Evolutionary conservation across 2,888 invertebrate species (phyloP).

Genomic region (Trissonchulus latispiculum): DNA sequence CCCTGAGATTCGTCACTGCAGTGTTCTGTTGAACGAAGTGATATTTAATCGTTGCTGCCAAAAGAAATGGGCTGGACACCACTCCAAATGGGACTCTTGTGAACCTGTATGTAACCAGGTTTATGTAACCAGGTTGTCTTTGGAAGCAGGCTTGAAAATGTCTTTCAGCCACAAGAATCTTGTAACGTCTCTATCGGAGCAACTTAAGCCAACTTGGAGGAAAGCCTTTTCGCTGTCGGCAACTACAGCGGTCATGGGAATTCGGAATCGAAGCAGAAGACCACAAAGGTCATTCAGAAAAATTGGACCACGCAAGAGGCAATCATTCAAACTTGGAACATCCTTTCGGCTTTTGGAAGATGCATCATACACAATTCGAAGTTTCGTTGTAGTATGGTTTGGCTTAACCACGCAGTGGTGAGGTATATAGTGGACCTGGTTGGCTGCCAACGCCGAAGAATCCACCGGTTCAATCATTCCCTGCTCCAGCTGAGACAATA

Average conservation of each 20-base stretch:
- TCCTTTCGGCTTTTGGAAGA: no score
- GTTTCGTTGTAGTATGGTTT: no score
- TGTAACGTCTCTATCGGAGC: slow-evolving; percentile 22
- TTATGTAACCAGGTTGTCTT: slow-evolving; percentile 14
- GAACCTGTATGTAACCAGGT: background rate
- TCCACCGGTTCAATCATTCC: no score
- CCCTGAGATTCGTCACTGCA: background rate
- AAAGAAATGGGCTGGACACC: slow-evolving; percentile 10
- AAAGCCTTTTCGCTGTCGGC: slow-evolving; percentile 30
- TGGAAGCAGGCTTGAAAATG: background rate
- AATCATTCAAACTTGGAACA: no score
- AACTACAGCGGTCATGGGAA: slow-evolving; percentile 22
- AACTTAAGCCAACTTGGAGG: slow-evolving; percentile 22
- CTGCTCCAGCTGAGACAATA: no score
- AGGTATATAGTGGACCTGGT: no score
- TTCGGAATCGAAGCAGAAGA: no score
- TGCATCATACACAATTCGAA: no score
- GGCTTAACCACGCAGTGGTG: no score
- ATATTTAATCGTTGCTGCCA: slow-evolving; percentile 6
- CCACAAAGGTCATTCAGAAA: no score
- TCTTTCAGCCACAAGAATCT: slow-evolving; percentile 24
- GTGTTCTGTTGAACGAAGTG: background rate
- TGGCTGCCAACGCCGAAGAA: no score
- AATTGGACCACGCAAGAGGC: no score
- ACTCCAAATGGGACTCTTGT: slow-evolving; percentile 15